Conservation (phyloP, 2,888 invertebrate genomes). For the Apotomis betuletana region DNA sequence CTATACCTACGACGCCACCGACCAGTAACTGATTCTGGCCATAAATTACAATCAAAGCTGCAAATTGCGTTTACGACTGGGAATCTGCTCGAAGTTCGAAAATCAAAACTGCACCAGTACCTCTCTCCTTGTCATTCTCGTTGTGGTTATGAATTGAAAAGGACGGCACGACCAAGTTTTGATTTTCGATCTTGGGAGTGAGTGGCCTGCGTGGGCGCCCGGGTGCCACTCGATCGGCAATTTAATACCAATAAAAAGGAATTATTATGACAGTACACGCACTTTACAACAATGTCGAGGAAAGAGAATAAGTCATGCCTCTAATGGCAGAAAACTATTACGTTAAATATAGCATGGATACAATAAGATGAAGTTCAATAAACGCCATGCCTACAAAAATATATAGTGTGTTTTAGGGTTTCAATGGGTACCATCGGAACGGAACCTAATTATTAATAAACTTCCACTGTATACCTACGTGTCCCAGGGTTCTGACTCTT, state of each 20-base stretch:
- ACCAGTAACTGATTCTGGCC: conserved; percentile 17
- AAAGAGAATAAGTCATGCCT: conserved; percentile 10
- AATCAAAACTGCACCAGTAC: neutral
- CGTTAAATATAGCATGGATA: neutral
- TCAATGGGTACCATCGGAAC: too few species aligned
- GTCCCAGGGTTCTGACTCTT: too few species aligned
- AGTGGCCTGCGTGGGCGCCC: conserved; percentile 37
- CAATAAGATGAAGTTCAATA: too few species aligned
- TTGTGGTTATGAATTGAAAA: conserved; percentile 1
- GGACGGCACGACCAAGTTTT: neutral
- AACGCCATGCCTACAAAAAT: too few species aligned
- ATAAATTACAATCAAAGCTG: conserved; percentile 49
- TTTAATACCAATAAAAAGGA: conserved; percentile 48
- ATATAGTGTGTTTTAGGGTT: too few species aligned
- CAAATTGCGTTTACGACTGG: conserved; percentile 14
- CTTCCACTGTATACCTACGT: too few species aligned
- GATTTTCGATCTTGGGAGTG: conserved; percentile 20
- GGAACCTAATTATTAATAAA: too few species aligned
- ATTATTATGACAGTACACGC: conserved; percentile 35
- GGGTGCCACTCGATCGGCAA: conserved; percentile 37
- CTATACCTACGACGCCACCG: too few species aligned
- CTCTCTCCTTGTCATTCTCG: neutral
- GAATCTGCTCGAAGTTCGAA: neutral
- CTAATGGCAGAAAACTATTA: neutral
- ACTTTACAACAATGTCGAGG: conserved; percentile 14